These are phyloP conservation scores for Sarcophaga peregrina DNA, from an alignment of 1,140 invertebrate genomes.

Conservation along the genomic window DNA sequence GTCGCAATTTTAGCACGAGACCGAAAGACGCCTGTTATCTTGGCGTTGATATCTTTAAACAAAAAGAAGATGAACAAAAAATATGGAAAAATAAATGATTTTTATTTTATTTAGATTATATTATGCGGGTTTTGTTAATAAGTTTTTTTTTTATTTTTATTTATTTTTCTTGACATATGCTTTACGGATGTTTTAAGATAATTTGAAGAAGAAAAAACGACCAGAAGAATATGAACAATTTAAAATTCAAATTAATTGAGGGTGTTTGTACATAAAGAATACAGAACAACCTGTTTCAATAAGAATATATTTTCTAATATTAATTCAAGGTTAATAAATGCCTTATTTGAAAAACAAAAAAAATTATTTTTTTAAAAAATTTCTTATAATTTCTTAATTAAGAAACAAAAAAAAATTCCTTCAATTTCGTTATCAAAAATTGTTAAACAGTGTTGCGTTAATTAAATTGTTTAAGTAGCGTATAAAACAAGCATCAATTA, in stretches of 20 bases:
- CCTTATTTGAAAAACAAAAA: background rate
- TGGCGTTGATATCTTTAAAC: background rate
- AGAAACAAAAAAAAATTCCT: background rate
- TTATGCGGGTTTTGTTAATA: background rate
- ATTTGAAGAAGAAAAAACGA: background rate
- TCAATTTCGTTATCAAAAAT: background rate
- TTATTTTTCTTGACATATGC: constrained; percentile 5
- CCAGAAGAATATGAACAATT: background rate
- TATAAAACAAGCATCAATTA: background rate
- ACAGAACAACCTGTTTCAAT: background rate
- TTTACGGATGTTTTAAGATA: background rate
- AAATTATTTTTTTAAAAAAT: background rate
- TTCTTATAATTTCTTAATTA: background rate
- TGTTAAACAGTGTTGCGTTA: background rate
- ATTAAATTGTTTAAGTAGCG: background rate
- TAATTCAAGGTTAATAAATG: constrained; percentile 1
- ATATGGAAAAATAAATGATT: background rate
- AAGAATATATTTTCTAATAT: background rate
- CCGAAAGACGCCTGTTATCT: constrained; percentile 28
- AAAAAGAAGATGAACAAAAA: background rate
- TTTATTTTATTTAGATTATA: too few species aligned
- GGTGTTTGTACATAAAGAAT: constrained; percentile 14
- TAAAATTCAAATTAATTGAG: constrained; percentile 10
- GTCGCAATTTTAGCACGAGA: constrained; percentile 34
- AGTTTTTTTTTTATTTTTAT: background rate